Base-by-base conservation (phyloP, 64 coral and sea anemone species). In the Pachyseris speciosa region DNA sequence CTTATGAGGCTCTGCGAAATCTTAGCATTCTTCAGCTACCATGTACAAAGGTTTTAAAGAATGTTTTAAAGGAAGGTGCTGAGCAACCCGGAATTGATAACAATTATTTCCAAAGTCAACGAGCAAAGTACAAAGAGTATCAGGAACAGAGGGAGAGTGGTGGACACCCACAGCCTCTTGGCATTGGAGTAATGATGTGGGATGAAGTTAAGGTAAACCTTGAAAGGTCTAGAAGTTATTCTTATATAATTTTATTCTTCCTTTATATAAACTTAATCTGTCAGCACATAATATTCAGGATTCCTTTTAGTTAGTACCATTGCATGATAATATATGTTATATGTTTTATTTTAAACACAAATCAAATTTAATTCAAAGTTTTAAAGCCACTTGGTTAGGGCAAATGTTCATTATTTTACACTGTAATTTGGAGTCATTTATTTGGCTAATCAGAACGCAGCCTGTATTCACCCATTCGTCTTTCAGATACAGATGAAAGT, bases 401-500 rank as follows among this genome's bases (percentile, higher is more conserved):
- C n/a, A n/a, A n/a, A n/a, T n/a, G n/a, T n/a, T n/a, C n/a, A n/a
- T n/a, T n/a, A n/a, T n/a, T n/a, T n/a, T n/a, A n/a, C n/a, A n/a
- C n/a, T n/a, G n/a, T n/a, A n/a, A n/a, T n/a, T n/a, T n/a, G n/a
- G n/a, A n/a, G n/a, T n/a, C n/a, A n/a, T n/a, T n/a, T n/a, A n/a
- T n/a, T n/a, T n/a, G n/a, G n/a, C n/a, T n/a, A n/a, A n/a, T n/a
- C n/a, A n/a, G n/a, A n/a, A n/a, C n/a, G n/a, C n/a, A n/a, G n/a
- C n/a, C n/a, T n/a, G n/a, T n/a, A n/a, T 19, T 55, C 2, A 24
- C 5, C 70, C 38, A 24, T 74, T 74, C 8, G 25, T 19, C 16
- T 74, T 58, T 27, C 34, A 89, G 73, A 51, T 89, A 2, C 74
- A 89, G 11, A 89, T 89, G 87, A 89, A 89, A 32, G 74, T 89